Base-by-base conservation (phyloP, 2,797 vertebrate genomes). In the Pempheris klunzingeri region DNA sequence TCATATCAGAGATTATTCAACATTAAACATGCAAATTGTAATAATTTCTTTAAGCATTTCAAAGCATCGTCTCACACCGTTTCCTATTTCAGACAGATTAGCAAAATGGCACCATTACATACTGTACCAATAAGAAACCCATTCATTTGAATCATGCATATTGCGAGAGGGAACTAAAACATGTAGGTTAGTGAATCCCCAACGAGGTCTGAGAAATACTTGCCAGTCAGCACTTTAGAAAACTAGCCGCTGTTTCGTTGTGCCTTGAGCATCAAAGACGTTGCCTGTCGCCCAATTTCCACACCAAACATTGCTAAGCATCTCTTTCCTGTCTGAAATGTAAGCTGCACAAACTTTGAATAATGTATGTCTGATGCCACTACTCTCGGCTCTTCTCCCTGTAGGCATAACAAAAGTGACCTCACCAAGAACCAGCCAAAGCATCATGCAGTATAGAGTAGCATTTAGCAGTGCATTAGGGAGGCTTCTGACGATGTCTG, bases 291-390 rank as follows among this genome's bases (percentile, higher is more conserved):
- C 57, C 28, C 6, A 2, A 66, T 81, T 81, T 80, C 46, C 50
- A 44, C 61, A 65, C 14, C 58, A 85, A 72, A 66, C 39, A 32
- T 54, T 47, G 3, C 61, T 60, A 59, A 78, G 44, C 57, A 64
- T 64, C 15, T 47, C 80, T 72, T 63, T 49, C 46, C 50, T 8
- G 22, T 41, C 26, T 78, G 68, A 78, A 69, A 74, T 84, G 30
- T 69, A 47, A 81, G 43, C 54, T 52, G 55, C 52, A 47, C 54
- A 63, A 24, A 63, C 59, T 24, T 78, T 89, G 55, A 91, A 89
- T 83, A 87, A 85, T 92, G 61, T 55, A 87, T 81, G 43, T 6
- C 63, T 41, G 13, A 74, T 71, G 61, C 46, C 53, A 69, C 41
- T 26, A 49, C 43, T 75, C 28, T 46, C 49, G 36, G 10, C 32